Conservation (phyloP, 2,888 invertebrate species). For the Lochmaea capreae region DNA sequence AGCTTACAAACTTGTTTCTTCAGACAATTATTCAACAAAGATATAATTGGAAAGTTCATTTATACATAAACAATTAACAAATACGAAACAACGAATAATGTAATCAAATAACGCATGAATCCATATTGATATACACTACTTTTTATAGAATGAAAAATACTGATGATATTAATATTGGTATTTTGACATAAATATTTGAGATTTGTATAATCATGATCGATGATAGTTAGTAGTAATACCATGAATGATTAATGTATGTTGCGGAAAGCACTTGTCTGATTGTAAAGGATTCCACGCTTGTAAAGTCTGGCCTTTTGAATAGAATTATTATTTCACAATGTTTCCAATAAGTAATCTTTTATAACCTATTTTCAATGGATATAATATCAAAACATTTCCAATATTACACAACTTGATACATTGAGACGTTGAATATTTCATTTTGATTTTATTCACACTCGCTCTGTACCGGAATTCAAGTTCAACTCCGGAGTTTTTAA, state of each 20-base stretch:
- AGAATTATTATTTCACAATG: neutral
- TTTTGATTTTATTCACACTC: neutral
- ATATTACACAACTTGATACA: neutral
- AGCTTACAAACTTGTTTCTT: too few relatives aligned
- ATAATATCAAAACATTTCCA: neutral
- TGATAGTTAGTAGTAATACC: neutral
- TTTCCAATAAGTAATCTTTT: neutral
- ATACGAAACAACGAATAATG: too few relatives aligned
- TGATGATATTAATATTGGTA: neutral
- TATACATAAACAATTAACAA: too few relatives aligned
- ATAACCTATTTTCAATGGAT: neutral
- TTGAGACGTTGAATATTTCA: neutral
- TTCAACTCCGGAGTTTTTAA: too few relatives aligned
- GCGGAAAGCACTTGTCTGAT: neutral
- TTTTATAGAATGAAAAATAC: neutral
- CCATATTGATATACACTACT: too few relatives aligned
- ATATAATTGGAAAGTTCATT: too few relatives aligned
- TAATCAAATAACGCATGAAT: too few relatives aligned
- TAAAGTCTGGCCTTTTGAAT: neutral
- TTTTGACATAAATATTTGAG: neutral
- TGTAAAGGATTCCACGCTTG: neutral
- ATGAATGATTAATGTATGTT: slow-evolving; percentile 2
- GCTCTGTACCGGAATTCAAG: neutral
- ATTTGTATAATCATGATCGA: slow-evolving; percentile 7
- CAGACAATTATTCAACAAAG: too few relatives aligned